Evolutionary conservation across 2,797 vertebrate genomes (phyloP).

Genomic region (Arremon aurantiirostris): DNA sequence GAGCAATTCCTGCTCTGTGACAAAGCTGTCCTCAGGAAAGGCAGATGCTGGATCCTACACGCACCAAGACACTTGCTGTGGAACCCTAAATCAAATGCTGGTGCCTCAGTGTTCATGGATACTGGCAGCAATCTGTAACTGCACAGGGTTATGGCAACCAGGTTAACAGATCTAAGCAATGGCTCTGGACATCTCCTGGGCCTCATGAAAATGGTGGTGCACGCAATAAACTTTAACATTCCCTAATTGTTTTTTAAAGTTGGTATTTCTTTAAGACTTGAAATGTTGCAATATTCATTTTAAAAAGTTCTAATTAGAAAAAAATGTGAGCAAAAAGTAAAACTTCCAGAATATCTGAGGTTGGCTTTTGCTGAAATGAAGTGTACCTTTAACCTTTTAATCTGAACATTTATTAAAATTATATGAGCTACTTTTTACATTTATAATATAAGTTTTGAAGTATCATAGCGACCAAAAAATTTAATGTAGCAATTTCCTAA

Average conservation of each 20-base stretch:
- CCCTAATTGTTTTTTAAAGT: neutral
- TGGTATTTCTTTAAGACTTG: neutral
- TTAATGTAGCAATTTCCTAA: neutral
- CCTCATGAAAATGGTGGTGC: neutral
- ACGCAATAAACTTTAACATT: neutral
- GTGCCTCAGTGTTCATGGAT: neutral
- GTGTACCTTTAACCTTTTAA: neutral
- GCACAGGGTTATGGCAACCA: neutral
- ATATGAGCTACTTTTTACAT: neutral
- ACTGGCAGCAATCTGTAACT: neutral
- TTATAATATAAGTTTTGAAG: neutral
- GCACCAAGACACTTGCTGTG: neutral
- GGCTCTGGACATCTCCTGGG: neutral
- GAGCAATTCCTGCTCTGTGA: slow-evolving; percentile 25
- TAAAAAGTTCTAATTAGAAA: neutral
- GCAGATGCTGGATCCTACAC: neutral
- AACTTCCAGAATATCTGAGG: neutral
- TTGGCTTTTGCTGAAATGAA: neutral
- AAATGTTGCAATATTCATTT: too few relatives aligned
- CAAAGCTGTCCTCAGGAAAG: slow-evolving; percentile 30
- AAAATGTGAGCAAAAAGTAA: fast-evolving
- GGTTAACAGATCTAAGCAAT: neutral
- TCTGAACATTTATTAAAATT: neutral
- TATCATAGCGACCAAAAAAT: neutral
- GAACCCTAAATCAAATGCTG: neutral